phyloP scores from a whole-genome alignment of 2,888 invertebrate genomes.

The Brenthis ino region DNA sequence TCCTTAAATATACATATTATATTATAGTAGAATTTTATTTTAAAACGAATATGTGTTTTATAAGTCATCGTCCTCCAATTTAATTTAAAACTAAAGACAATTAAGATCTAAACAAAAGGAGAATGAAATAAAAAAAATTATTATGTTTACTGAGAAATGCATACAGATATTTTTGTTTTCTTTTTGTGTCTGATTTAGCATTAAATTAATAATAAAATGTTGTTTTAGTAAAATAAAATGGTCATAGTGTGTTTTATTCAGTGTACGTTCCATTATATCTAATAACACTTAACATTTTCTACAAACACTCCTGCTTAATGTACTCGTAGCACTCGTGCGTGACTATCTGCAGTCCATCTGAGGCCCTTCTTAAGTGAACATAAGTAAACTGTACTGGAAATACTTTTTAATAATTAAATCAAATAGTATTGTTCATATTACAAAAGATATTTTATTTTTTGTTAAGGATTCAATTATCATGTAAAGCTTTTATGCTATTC shows the following conservation, averaged over 20 bases:
- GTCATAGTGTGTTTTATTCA: not conserved
- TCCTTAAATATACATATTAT: too few relatives aligned
- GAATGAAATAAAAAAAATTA: too few relatives aligned
- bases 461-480: too few relatives aligned
- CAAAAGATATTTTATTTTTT: not conserved
- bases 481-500: too few relatives aligned
- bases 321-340: conserved; percentile 27
- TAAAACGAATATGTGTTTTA: too few relatives aligned
- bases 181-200: too few relatives aligned
- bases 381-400: conserved; percentile 6
- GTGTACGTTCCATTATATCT: conserved; percentile 9
- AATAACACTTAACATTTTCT: conserved; percentile 12
- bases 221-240: not conserved
- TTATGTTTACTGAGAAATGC: too few relatives aligned
- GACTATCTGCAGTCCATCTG: conserved; percentile 37
- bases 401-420: not conserved
- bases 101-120: too few relatives aligned
- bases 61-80: too few relatives aligned
- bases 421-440: not conserved
- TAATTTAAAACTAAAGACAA: too few relatives aligned
- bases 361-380: conserved; percentile 34
- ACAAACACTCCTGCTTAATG: conserved; percentile 17
- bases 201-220: not conserved
- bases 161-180: too few relatives aligned
- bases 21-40: too few relatives aligned